Base-by-base conservation (phyloP, 2,113 vertebrate species). In the Dasypus novemcinctus region DNA sequence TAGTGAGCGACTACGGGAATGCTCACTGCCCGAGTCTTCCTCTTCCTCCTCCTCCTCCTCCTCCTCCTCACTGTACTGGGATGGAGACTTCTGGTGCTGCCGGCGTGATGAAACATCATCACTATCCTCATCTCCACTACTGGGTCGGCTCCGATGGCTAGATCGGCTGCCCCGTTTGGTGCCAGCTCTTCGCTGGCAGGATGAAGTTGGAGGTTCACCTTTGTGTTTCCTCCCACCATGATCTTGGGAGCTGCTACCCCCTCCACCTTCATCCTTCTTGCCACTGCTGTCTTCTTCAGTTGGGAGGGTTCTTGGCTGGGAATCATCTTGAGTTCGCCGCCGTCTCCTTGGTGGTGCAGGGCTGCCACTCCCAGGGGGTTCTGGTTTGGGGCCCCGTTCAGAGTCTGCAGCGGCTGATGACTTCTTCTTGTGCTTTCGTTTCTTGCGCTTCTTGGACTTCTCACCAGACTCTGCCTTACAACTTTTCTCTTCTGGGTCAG, bases 371-470 rank as follows among this genome's bases (percentile, higher is more conserved):
- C 86, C 99, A 98, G 0, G 97, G 20, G 59, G 93, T 38, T 33
- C 98, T 97, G 0, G 94, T n/a, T 98, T 98, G 1, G 98, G 96
- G 0, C 94, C 97, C 63, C 97, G 96, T 12, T 98, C 98, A 0
- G 97, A 97, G 31, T 98, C 98, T 0, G 92, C 8, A 0, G 61
- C 93, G 41, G 98, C 92, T 8, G 87, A 97, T 5, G 97, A 94
- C 95, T 98, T 98, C 82, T 99, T 99, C 98, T 99, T 99, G 93
- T 98, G 99, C 97, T 99, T 99, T 97, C 98, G 99, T 91, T 99
- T 99, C 96, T 99, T 99, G 96, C 99, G 99, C 96, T 99, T 99
- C 97, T 99, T 99, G 89, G 99, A 98, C 87, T 99, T 99, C 68
- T 99, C 99, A 49, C 98, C 99, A 1, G 79, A 96, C 1, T 97